phyloP scores from a whole-genome alignment of 2,113 vertebrate species.

The Muntiacus muntjak region DNA sequence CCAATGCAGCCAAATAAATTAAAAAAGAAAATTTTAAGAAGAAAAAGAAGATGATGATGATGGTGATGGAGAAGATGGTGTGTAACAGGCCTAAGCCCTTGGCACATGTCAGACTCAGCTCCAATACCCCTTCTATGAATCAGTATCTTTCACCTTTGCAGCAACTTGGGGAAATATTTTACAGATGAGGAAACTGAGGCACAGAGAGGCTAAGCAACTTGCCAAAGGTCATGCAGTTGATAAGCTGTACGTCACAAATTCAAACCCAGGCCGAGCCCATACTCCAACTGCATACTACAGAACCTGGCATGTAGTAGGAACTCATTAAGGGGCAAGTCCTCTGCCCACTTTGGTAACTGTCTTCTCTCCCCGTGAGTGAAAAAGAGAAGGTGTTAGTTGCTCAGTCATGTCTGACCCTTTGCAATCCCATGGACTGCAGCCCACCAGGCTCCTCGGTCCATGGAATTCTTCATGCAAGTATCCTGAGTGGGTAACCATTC shows the following conservation, averaged over 20 bases:
- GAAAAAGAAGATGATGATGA: not conserved
- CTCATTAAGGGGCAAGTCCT: not conserved
- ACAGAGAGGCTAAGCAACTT: not conserved
- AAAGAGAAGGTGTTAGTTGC: not conserved
- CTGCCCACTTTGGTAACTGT: not conserved
- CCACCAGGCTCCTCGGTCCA: not conserved
- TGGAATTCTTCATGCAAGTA: not conserved
- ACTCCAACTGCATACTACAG: rapidly evolving
- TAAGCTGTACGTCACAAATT: rapidly evolving
- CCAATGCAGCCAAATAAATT: not conserved
- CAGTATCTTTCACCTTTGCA: not conserved
- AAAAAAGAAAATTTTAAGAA: not conserved
- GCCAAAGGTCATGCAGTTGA: not conserved
- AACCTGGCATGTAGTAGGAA: not conserved
- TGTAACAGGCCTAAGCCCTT: not conserved
- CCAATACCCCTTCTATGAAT: not conserved
- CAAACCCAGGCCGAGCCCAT: not conserved
- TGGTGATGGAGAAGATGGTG: not conserved
- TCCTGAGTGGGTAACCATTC: not conserved
- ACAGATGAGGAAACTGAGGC: not conserved
- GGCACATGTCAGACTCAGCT: not conserved
- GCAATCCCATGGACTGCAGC: not conserved
- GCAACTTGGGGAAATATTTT: not conserved
- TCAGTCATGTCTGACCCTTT: not conserved
- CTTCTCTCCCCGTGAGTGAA: not conserved